These are phyloP conservation scores for Saccostrea cuccullata DNA, from an alignment of 1,140 invertebrate species.

Conservation along the genomic window DNA sequence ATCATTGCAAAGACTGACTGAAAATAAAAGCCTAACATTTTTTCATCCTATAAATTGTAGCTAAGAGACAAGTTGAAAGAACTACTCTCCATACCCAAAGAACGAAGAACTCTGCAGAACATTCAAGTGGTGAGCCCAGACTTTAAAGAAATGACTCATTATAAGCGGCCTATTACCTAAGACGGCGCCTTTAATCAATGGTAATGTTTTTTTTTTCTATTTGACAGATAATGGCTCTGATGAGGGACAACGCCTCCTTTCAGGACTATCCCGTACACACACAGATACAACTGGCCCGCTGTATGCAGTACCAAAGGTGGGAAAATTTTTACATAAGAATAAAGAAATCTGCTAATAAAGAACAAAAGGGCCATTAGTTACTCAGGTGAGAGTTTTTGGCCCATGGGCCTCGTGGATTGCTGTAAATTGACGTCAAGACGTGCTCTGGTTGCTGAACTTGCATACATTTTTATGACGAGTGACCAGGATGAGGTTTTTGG, in stretches of 20 bases:
- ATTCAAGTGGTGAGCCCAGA: constrained; percentile 58
- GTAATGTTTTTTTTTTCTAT: background rate
- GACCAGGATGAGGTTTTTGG: no score
- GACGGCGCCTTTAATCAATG: background rate
- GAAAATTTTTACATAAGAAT: no score
- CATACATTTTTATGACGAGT: no score
- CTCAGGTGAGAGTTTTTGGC: no score
- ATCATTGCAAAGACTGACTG: no score
- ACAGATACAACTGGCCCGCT: constrained; percentile 65
- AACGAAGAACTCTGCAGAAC: constrained; percentile 54
- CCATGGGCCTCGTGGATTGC: no score
- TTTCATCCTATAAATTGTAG: constrained; percentile 24
- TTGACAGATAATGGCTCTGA: constrained; percentile 68
- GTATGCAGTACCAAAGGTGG: constrained; percentile 70
- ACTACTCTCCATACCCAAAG: constrained; percentile 54
- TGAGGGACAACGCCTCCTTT: constrained; percentile 67
- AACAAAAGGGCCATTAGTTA: no score
- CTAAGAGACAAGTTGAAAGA: constrained; percentile 59
- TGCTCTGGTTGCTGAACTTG: no score
- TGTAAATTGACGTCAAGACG: no score
- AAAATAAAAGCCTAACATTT: background rate
- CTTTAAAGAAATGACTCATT: background rate
- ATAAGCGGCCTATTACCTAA: background rate
- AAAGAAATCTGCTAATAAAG: no score
- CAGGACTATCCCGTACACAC: constrained; percentile 67